Evolutionary conservation across 2,888 invertebrate species (phyloP).

Genomic region (Metopia argyrocephala): DNA sequence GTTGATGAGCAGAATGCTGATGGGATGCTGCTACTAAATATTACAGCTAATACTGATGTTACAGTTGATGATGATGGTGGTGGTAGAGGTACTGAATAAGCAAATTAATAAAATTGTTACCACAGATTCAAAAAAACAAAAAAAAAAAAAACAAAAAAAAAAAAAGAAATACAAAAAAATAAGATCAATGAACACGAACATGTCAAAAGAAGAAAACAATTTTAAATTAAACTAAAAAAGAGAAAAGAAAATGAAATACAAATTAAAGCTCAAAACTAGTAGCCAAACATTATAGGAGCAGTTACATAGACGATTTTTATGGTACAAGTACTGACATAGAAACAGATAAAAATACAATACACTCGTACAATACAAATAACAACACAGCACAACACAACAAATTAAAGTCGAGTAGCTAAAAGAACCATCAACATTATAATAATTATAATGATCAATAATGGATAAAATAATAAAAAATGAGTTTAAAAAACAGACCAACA

Average conservation of each 20-base stretch:
- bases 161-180: conserved; percentile 33
- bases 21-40: neutral
- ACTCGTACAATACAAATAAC: conserved; percentile 22
- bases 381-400: conserved; percentile 17
- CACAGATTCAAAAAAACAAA: conserved; percentile 2
- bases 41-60: neutral
- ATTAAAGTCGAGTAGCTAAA: conserved; percentile 63
- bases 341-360: conserved; percentile 7
- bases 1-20: conserved; percentile 8
- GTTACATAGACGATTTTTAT: neutral
- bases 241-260: conserved; percentile 45
- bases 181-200: conserved; percentile 62
- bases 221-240: conserved; percentile 20
- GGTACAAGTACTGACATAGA: conserved; percentile 19
- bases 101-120: conserved; percentile 46
- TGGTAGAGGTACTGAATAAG: neutral
- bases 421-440: conserved; percentile 64
- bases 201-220: conserved; percentile 25
- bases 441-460: conserved; percentile 63
- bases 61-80: neutral
- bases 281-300: conserved; percentile 51
- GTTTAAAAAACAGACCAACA: conserved; percentile 12
- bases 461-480: conserved; percentile 39
- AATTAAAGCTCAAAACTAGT: conserved; percentile 64
- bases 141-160: no score